These are phyloP conservation scores for Leptogaster cylindrica DNA, from an alignment of 2,888 invertebrate genomes.

Conservation along the genomic window DNA sequence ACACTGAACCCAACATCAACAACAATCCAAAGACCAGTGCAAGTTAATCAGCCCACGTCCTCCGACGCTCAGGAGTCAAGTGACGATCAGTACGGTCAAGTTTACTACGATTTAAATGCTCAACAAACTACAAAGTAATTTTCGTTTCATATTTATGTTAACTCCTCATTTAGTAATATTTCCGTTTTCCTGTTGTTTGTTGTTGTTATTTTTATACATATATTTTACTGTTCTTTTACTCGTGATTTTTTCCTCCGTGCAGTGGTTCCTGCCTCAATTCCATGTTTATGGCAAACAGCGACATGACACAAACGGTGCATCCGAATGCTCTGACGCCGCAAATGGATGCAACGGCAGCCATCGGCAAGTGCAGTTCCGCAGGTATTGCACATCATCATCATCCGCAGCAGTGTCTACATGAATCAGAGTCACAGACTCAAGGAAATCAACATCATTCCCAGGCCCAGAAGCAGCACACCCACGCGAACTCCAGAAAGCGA, in stretches of 20 bases:
- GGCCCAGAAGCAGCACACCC: constrained; percentile 31
- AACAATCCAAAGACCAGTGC: constrained; percentile 1
- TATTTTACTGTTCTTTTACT: background rate
- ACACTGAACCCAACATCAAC: constrained; percentile 24
- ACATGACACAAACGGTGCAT: constrained; percentile 47
- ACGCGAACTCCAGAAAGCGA: constrained; percentile 59
- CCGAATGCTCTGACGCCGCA: constrained; percentile 38
- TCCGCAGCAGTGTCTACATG: constrained; percentile 5
- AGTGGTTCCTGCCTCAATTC: constrained; percentile 37
- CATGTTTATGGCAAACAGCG: constrained; percentile 44
- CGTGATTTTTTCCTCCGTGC: background rate
- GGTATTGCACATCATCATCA: background rate
- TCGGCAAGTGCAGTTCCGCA: constrained; percentile 6
- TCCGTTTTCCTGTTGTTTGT: background rate
- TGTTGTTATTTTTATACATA: too few relatives aligned
- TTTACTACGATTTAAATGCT: constrained; percentile 49
- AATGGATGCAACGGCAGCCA: constrained; percentile 25
- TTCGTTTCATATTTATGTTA: background rate
- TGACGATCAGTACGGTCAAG: constrained; percentile 34
- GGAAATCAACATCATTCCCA: constrained; percentile 29
- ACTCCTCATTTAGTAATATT: background rate
- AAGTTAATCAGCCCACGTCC: background rate
- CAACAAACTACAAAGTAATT: constrained; percentile 48
- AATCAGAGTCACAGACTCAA: background rate
- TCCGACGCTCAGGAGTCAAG: background rate